A percentile compares a stretch with the other conserved stretches of the same genome.
These are phyloP conservation scores for Luffia ferchaultella DNA, from an alignment of 2,888 invertebrate genomes.

Conservation along the genomic window DNA sequence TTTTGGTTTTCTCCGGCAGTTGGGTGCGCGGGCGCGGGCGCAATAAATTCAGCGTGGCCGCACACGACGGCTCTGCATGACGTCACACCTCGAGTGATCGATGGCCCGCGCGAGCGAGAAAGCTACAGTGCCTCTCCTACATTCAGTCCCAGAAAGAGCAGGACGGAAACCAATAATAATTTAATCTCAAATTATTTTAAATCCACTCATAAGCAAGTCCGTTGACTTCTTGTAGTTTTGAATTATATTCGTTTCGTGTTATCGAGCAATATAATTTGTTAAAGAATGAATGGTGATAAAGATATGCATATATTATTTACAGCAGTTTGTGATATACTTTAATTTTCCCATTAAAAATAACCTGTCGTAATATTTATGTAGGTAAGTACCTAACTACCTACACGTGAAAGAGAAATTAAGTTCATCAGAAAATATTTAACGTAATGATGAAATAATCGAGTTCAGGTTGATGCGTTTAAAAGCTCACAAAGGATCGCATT, in stretches of 20 bases:
- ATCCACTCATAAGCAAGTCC: constrained; percentile 54
- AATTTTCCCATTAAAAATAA: too few species aligned
- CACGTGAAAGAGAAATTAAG: too few species aligned
- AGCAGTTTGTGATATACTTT: constrained; percentile 1
- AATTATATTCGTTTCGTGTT: constrained; percentile 39
- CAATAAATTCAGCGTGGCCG: constrained; percentile 61
- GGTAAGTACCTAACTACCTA: too few species aligned
- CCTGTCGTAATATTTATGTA: too few species aligned
- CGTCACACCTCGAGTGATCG: constrained; percentile 64
- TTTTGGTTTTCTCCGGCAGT: constrained; percentile 40
- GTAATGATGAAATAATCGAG: neutral
- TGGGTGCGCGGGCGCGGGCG: constrained; percentile 57
- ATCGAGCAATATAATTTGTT: constrained; percentile 31
- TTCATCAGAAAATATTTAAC: too few species aligned
- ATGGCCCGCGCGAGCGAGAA: constrained; percentile 46
- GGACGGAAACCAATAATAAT: constrained; percentile 47
- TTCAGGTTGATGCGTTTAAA: constrained; percentile 1
- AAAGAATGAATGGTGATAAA: constrained; percentile 27
- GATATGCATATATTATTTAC: constrained; percentile 7
- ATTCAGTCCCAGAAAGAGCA: constrained; percentile 27
- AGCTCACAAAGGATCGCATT: constrained; percentile 34
- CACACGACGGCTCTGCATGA: constrained; percentile 65
- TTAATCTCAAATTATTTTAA: constrained; percentile 56
- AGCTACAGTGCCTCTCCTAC: constrained; percentile 25
- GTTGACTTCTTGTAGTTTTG: constrained; percentile 60